Base-by-base conservation (phyloP, 2,797 vertebrate genomes). In the Halcyon leucocephala region DNA sequence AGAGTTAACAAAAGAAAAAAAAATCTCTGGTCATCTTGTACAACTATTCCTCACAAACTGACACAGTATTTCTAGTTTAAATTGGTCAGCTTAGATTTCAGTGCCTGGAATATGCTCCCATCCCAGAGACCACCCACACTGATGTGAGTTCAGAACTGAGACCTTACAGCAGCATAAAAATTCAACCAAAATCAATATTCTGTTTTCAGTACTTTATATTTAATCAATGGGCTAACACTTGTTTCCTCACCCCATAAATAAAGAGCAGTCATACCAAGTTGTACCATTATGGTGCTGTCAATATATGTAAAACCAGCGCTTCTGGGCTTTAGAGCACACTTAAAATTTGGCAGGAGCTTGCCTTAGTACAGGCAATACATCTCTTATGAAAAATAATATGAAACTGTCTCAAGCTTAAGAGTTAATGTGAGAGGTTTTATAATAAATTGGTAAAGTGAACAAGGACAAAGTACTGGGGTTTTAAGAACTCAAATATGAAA, bases 401-500 rank as follows among this genome's bases (percentile, higher is more conserved):
- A 78, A 88, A 82, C 77, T 14, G 35, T 73, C 83, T 83, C 5
- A 5, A 79, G 69, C 46, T 82, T 78, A 82, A 62, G 76, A 91
- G 66, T 58, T 72, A 91, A 51, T 2, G 1, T 54, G 71, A 79
- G 39, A 90, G 80, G 54, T 79, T 91, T 84, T 72, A 86, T 79
- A 91, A 95, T 51, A 90, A 95, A 92, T 89, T 48, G 83, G 28
- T 77, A 51, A 89, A 89, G 62, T 58, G 93, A 82, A 95, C 81
- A 89, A 95, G 66, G 87, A 95, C 62, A 60, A 94, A 93, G 90
- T 60, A 82, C 54, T 2, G 1, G 42, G 28, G 35, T 82, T 95
- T 92, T 76, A 96, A 90, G 51, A 95, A 93, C 46, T 94, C 83
- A 94, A 89, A 86, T 33, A 93, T 48, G 66, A 93, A 95, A 86